Percentiles rank a stretch among this genome's conserved stretches.
Conservation (phyloP, 2,888 invertebrate genomes). For the Morinoia aosen region DNA sequence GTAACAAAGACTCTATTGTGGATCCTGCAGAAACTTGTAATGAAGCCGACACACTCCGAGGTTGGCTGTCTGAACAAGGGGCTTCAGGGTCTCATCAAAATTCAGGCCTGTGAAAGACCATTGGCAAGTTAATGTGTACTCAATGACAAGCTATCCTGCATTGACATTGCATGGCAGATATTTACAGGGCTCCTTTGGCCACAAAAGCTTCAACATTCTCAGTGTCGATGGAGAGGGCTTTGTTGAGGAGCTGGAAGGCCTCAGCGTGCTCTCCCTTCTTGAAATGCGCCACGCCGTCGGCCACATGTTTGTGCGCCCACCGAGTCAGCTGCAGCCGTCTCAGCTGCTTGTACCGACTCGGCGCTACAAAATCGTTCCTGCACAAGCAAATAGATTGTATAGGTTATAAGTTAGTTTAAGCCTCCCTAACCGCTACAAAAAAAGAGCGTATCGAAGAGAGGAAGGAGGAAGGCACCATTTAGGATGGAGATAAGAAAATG, state of each 20-base stretch:
- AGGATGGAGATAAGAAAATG: no score
- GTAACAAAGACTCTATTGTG: neutral
- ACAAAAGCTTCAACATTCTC: slow-evolving; percentile 93
- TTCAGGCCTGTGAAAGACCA: neutral
- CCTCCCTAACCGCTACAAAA: no score
- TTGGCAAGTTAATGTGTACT: neutral
- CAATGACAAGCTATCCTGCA: neutral
- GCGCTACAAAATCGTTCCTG: neutral
- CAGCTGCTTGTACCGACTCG: slow-evolving; percentile 75
- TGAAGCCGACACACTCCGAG: neutral
- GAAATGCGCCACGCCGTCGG: slow-evolving; percentile 95
- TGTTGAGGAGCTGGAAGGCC: slow-evolving; percentile 94
- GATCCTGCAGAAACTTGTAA: neutral
- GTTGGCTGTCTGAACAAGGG: neutral
- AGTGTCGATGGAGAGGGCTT: slow-evolving; percentile 91
- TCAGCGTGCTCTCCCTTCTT: slow-evolving; percentile 93
- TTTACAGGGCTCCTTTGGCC: slow-evolving; percentile 87
- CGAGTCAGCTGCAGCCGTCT: slow-evolving; percentile 92
- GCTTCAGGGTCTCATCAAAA: neutral
- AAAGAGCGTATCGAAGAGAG: no score
- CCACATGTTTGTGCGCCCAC: slow-evolving; percentile 93
- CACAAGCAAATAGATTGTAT: neutral
- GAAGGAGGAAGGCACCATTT: no score
- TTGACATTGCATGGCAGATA: neutral
- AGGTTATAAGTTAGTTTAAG: no score